These are phyloP conservation scores for Actenoides hombroni DNA, from an alignment of 2,113 vertebrate species.

Conservation along the genomic window DNA sequence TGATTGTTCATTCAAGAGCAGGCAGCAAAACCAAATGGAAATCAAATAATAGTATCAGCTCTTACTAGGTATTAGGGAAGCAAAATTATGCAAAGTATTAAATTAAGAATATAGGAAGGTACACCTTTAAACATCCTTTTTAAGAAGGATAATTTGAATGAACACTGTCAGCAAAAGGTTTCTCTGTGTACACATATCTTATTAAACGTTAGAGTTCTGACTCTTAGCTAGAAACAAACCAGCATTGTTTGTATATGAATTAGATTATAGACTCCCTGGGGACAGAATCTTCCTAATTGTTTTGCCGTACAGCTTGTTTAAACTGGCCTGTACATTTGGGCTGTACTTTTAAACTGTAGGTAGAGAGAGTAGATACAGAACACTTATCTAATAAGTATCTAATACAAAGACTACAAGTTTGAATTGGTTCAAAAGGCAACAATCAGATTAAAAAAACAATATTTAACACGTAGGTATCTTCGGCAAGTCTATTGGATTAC, in stretches of 20 bases:
- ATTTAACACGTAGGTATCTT: neutral
- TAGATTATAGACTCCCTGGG: neutral
- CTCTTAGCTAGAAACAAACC: neutral
- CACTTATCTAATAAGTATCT: neutral
- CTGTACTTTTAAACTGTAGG: neutral
- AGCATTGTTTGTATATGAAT: neutral
- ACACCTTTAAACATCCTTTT: neutral
- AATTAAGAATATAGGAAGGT: neutral
- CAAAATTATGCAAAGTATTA: neutral
- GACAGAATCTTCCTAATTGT: neutral
- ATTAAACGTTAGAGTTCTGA: neutral
- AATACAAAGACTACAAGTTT: neutral
- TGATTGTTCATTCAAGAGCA: conserved; percentile 71
- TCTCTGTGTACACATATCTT: neutral
- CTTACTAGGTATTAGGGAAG: neutral
- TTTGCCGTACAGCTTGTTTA: neutral
- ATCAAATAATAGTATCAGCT: conserved; percentile 31
- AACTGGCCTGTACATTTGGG: neutral
- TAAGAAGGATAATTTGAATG: neutral
- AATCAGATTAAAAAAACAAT: neutral
- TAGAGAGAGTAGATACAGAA: neutral
- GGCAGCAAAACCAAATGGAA: conserved; percentile 58
- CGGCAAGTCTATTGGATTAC: neutral
- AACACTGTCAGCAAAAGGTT: neutral
- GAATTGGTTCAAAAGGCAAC: neutral